Conservation (phyloP, 2,888 invertebrate species). For the Xestia xanthographa region DNA sequence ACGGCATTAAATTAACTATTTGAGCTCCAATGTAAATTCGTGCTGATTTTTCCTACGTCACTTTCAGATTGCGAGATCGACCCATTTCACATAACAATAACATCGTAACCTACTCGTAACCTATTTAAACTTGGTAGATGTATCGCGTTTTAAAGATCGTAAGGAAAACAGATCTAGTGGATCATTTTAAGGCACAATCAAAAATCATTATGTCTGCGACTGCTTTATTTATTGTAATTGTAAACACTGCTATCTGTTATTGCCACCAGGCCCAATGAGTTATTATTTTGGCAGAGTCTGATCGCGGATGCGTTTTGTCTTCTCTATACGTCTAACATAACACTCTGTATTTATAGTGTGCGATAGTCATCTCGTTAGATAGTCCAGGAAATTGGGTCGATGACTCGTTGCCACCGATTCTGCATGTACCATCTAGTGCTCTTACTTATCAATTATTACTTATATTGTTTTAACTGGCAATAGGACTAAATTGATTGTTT, state of each 20-base stretch:
- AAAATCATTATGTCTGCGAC: conserved; percentile 33
- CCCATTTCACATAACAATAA: conserved; percentile 64
- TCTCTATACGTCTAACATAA: conserved; percentile 74
- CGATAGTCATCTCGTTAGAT: conserved; percentile 82
- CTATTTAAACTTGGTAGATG: conserved; percentile 53
- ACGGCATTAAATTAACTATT: conserved; percentile 34
- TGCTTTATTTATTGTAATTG: conserved; percentile 72
- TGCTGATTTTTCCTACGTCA: conserved; percentile 26
- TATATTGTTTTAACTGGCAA: conserved; percentile 27
- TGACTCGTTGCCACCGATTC: conserved; percentile 78
- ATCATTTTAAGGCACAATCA: conserved; percentile 45
- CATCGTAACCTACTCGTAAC: conserved; percentile 64
- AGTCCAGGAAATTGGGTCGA: conserved; percentile 84
- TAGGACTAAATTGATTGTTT: neutral
- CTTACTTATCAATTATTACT: conserved; percentile 35
- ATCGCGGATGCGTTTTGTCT: conserved; percentile 86
- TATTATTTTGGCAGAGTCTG: conserved; percentile 85
- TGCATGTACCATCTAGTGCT: conserved; percentile 49
- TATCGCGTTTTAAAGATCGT: conserved; percentile 40
- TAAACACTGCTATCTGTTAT: conserved; percentile 71
- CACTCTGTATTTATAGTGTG: conserved; percentile 83
- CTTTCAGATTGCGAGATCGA: conserved; percentile 50
- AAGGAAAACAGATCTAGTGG: conserved; percentile 14
- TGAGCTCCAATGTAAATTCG: conserved; percentile 31
- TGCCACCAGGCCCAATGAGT: conserved; percentile 75